Evolutionary conservation across 2,797 vertebrate genomes (phyloP).

Genomic region (Macrochelys suwanniensis): DNA sequence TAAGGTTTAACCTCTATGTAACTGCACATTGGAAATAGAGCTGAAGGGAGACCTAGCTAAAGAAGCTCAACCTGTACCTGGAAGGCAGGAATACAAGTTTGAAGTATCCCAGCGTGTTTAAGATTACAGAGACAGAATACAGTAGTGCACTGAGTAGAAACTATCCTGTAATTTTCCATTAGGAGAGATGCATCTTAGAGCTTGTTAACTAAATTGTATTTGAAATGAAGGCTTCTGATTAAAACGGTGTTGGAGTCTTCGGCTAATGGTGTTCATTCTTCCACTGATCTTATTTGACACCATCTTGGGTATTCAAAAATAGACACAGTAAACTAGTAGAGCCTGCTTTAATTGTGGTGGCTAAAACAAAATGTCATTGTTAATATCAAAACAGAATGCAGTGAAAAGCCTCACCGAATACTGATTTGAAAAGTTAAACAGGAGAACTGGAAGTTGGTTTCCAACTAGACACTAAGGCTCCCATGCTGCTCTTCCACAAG

Average conservation of each 20-base stretch:
- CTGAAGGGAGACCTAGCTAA: neutral
- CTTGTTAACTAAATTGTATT: rapidly evolving
- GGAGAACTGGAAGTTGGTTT: neutral
- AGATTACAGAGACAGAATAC: neutral
- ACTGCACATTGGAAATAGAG: rapidly evolving
- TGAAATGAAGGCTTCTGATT: neutral
- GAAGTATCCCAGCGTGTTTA: neutral
- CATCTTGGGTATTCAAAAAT: neutral
- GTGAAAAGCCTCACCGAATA: neutral
- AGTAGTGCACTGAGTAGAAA: neutral
- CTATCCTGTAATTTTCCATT: neutral
- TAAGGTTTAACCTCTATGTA: neutral
- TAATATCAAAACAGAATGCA: neutral
- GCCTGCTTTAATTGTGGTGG: neutral
- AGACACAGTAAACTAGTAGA: neutral
- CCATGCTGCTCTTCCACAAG: neutral
- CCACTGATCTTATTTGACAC: neutral
- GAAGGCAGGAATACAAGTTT: neutral
- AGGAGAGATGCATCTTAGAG: neutral
- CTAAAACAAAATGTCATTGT: neutral
- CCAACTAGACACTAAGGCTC: neutral
- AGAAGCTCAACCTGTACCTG: neutral
- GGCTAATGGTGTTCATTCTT: neutral
- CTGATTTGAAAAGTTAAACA: neutral
- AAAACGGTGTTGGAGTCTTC: neutral